Evolutionary conservation across 2,113 vertebrate genomes (phyloP).

Genomic region (Thryonomys swinderianus): DNA sequence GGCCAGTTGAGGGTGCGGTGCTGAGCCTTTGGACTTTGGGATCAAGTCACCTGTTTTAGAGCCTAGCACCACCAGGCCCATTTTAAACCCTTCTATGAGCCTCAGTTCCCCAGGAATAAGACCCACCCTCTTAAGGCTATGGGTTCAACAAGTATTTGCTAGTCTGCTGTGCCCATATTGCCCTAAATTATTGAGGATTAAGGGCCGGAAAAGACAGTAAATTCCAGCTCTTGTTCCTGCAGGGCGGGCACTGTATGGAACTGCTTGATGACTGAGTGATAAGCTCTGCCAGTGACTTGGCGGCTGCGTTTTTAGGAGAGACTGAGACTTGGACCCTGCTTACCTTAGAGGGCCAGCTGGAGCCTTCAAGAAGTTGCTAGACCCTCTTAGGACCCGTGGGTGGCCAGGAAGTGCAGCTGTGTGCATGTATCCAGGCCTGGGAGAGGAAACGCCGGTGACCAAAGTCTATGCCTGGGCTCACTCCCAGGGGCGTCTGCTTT

Average conservation of each 20-base stretch:
- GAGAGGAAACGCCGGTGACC: fast-evolving
- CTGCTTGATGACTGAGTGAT: background rate
- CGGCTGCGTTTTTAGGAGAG: background rate
- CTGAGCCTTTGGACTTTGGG: background rate
- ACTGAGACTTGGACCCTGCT: background rate
- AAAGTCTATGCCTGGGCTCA: background rate
- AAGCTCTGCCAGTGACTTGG: background rate
- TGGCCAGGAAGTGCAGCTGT: background rate
- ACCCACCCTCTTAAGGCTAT: background rate
- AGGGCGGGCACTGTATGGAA: too few species aligned
- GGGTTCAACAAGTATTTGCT: too few species aligned
- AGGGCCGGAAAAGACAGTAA: background rate
- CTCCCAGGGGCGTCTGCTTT: fast-evolving
- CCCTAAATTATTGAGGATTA: background rate
- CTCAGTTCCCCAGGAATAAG: background rate
- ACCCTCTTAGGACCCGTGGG: background rate
- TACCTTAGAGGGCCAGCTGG: background rate
- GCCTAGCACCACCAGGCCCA: background rate
- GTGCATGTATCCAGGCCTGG: background rate
- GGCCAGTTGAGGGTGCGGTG: fast-evolving
- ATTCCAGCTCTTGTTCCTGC: background rate
- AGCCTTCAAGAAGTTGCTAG: background rate
- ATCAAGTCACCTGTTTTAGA: background rate
- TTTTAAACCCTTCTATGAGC: background rate
- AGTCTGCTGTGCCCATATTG: background rate